Base-by-base conservation (phyloP, 2,888 invertebrate genomes). In the Clistopyga incitator region DNA sequence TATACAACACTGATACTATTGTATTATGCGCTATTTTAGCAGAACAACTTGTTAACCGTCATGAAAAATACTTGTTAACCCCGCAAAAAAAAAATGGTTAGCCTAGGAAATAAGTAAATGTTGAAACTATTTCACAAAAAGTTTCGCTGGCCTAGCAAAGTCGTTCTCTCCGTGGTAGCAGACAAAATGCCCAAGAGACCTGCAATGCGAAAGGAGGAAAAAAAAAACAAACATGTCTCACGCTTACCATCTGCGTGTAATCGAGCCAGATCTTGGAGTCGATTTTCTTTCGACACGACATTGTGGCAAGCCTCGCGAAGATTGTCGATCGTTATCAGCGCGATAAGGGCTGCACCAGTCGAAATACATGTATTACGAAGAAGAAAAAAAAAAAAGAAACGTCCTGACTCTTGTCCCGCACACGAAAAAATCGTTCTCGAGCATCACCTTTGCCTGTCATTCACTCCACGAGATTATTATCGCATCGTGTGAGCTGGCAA, bases 201-300 rank as follows among this genome's bases (percentile, higher is more conserved):
- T 6, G 4, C 52, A 15, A 18, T 18, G 18, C 50, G 50, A 45
- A 47, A 52, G 47, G 75, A 68, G 29, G 68, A 42, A 23, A 23
- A 45, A 47, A 52, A 52, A 78, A 68, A 42, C 68, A 42, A 23
- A 23, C 20, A 3, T 23, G 0, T 47, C 13, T 38, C 42, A 29
- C 54, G 84, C 90, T 92, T 88, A 91, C 91, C 91, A 86, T 81
- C 54, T 88, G 90, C 74, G 88, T 85, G 75, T 90, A 90, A 82
- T 89, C 90, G 86, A 89, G 75, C 90, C 89, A 90, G 59, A 90
- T 88, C 86, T 91, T 92, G 59, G 89, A 88, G 85, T 91, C 90
- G 82, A 92, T 92, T 88, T 90, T 92, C 84, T 87, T 91, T 68
- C 90, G 88, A 84, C 91, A 91, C 85, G 91, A 92, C 91, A 92